A percentile compares a stretch with the other conserved stretches of the same genome.
phyloP scores from a whole-genome alignment of 2,888 invertebrate species.

The Apoderus coryli region DNA sequence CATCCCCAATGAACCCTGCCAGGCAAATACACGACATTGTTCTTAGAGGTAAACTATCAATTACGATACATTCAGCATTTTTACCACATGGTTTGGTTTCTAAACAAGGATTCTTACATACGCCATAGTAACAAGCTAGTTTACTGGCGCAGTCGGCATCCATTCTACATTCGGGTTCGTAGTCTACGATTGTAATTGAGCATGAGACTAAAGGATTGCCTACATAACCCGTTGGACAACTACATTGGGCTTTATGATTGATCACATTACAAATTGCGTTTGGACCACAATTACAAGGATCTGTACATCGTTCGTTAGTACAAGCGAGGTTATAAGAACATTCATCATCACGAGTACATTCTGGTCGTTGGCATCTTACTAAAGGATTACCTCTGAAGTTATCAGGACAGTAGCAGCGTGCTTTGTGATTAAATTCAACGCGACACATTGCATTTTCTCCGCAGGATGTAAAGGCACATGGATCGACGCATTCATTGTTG shows the following conservation, averaged over 20 bases:
- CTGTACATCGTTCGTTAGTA: slow-evolving; percentile 58
- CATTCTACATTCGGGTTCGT: slow-evolving; percentile 51
- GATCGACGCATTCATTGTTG: slow-evolving; percentile 65
- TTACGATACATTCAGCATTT: slow-evolving; percentile 70
- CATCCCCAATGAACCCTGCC: slow-evolving; percentile 71
- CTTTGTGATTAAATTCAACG: slow-evolving; percentile 60
- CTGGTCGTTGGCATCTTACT: slow-evolving; percentile 59
- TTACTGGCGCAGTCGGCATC: slow-evolving; percentile 80
- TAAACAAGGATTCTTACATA: slow-evolving; percentile 67
- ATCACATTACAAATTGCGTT: slow-evolving; percentile 62
- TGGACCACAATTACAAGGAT: slow-evolving; percentile 74
- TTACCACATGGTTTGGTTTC: slow-evolving; percentile 65
- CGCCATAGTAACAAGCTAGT: slow-evolving; percentile 65
- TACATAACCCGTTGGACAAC: slow-evolving; percentile 67
- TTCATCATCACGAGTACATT: slow-evolving; percentile 61
- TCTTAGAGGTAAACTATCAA: slow-evolving; percentile 72
- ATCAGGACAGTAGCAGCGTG: slow-evolving; percentile 70
- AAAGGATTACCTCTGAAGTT: slow-evolving; percentile 72
- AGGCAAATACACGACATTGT: slow-evolving; percentile 81
- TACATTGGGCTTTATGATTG: slow-evolving; percentile 62
- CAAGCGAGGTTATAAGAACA: slow-evolving; percentile 71
- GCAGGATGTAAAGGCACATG: slow-evolving; percentile 67
- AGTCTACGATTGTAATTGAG: slow-evolving; percentile 38
- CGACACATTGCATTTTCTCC: slow-evolving; percentile 66
- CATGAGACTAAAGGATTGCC: slow-evolving; percentile 65